Conservation (phyloP, 1,140 invertebrate genomes). For the Physella acuta region DNA sequence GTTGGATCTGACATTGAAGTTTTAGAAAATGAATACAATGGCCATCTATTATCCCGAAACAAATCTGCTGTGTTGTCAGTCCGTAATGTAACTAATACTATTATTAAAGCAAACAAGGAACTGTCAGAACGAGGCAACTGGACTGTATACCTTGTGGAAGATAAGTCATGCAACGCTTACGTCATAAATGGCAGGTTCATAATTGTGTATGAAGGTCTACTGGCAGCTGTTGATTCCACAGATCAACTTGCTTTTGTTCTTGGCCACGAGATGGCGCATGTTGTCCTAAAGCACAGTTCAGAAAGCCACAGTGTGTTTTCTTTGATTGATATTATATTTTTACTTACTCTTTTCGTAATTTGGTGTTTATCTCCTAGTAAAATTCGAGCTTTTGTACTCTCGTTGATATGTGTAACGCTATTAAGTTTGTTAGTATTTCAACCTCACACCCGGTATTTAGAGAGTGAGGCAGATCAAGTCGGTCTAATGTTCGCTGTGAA, state of each 20-base stretch:
- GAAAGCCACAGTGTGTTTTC: slow-evolving; percentile 63
- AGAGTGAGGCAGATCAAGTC: slow-evolving; percentile 70
- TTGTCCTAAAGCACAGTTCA: slow-evolving; percentile 66
- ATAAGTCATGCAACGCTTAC: slow-evolving; percentile 62
- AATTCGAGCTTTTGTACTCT: slow-evolving; percentile 62
- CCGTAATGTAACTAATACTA: too few species aligned
- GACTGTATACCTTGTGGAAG: slow-evolving; percentile 62
- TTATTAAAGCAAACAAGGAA: too few species aligned
- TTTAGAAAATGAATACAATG: too few species aligned
- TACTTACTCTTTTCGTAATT: slow-evolving; percentile 63
- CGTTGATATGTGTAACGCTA: not conserved
- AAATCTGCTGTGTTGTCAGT: too few species aligned
- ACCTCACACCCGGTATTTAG: slow-evolving; percentile 66
- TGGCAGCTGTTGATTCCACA: slow-evolving; percentile 64
- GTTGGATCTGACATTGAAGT: too few species aligned
- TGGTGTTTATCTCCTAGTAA: slow-evolving; percentile 68
- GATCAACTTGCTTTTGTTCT: slow-evolving; percentile 68
- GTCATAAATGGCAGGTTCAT: slow-evolving; percentile 67
- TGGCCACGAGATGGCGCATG: slow-evolving; percentile 72
- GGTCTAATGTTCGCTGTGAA: slow-evolving; percentile 68
- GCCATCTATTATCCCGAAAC: too few species aligned
- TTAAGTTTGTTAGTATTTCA: slow-evolving; percentile 58
- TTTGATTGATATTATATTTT: slow-evolving; percentile 62
- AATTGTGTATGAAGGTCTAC: slow-evolving; percentile 67
- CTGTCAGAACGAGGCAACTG: too few species aligned